Base-by-base conservation (phyloP, 2,888 invertebrate genomes). In the Frankliniella intonsa region DNA sequence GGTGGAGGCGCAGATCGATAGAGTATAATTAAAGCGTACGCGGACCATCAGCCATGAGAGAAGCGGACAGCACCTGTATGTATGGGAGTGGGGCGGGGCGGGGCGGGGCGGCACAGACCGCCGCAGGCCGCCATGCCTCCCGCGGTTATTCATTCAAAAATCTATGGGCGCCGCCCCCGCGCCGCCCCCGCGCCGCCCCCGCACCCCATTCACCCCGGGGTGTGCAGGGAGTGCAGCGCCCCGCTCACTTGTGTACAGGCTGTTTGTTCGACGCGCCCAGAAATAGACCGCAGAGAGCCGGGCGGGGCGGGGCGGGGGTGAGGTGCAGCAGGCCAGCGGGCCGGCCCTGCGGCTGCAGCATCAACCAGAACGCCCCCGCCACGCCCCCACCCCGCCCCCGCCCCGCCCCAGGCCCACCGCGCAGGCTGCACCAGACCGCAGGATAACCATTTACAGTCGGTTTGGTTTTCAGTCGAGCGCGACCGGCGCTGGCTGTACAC, bases 21-120 rank as follows among this genome's bases (percentile, higher is more conserved):
- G 25, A 25, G 69, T 76, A 76, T 76, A 76, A 76, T 76, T 76
- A 76, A 76, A 76, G 25, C 69, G 69, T 22, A 76, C 69, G 38
- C 38, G 38, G 38, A 38, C 38, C 38, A 38, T 76, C 69, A 76
- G 69, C 22, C 22, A 76, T 22, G 62, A 62, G 17, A 62, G 17
- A 62, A 62, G 38, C 38, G 38, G 38, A 38, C 38, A 38, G 38
- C 38, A 38, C 38, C 38, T 38, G 38, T 38, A 5, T 38, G 5
- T 38, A 38, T 5, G 62, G 55, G 55, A 8, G 7, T 38, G 38
- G 55, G 51, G 51, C 12, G 51, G 51, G 51, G 51, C 10, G 51
- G 12, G 51, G 51, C 10, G 51, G 51, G 7, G 55, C 55, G 12
- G 65, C n/a, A 38, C 38, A 38, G 38, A 38, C 38, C 38, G 3